phyloP scores from a whole-genome alignment of 1,140 invertebrate species.

The Drosophila parabipectinata region DNA sequence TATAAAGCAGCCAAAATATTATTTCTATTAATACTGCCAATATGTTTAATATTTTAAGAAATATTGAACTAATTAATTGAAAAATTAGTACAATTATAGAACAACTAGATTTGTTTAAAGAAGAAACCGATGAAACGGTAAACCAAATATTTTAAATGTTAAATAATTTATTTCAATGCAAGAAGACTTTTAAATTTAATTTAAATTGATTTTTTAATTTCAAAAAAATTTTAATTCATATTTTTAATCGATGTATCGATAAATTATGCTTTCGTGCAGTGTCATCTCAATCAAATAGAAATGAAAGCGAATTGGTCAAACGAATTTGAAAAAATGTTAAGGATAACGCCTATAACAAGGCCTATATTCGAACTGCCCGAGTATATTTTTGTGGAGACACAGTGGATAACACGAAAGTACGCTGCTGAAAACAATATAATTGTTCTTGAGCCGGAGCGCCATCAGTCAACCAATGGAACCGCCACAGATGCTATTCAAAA shows the following conservation, averaged over 20 bases:
- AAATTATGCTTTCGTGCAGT: neutral
- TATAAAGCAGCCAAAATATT: no score
- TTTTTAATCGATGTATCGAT: neutral
- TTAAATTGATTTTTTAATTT: no score
- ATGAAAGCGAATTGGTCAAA: neutral
- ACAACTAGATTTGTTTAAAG: no score
- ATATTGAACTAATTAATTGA: no score
- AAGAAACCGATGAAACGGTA: no score
- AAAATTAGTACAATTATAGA: no score
- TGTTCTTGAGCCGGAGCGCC: neutral
- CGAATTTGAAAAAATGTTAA: constrained; percentile 1
- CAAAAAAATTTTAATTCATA: neutral
- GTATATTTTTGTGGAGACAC: constrained; percentile 45
- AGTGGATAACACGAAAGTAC: constrained; percentile 11
- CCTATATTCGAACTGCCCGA: constrained; percentile 46
- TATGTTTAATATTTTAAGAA: no score
- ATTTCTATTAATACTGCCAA: no score
- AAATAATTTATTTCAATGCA: no score
- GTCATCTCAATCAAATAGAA: neutral
- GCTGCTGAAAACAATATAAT: constrained; percentile 9
- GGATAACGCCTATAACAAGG: constrained; percentile 16
- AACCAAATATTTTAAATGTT: no score
- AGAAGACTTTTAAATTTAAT: no score
- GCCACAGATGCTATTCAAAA: neutral
- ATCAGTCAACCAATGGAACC: neutral